These are phyloP conservation scores for Hanleya hanleyi DNA, from an alignment of 2,888 invertebrate species.

Conservation along the genomic window DNA sequence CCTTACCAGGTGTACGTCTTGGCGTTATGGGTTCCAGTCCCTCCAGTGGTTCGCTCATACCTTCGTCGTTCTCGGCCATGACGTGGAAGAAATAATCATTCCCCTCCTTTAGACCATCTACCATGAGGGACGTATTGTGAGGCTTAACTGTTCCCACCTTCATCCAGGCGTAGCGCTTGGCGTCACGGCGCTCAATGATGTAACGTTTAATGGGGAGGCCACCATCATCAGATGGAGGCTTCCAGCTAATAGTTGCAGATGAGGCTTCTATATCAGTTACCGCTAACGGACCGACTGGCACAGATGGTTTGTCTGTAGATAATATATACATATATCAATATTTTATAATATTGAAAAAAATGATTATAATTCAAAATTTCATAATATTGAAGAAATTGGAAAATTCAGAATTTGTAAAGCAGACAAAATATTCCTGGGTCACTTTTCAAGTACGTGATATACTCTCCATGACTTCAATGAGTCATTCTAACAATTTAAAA, in stretches of 20 bases:
- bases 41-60: conserved; percentile 91
- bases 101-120: conserved; percentile 83
- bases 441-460: no score
- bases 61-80: conserved; percentile 90
- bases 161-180: conserved; percentile 84
- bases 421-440: no score
- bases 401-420: conserved; percentile 29
- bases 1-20: conserved; percentile 55
- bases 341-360: no score
- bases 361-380: neutral
- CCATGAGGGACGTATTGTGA: conserved; percentile 42
- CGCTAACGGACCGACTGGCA: conserved; percentile 75
- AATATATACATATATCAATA: no score
- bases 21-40: conserved; percentile 51
- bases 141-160: conserved; percentile 77
- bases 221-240: conserved; percentile 66
- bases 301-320: conserved; percentile 60
- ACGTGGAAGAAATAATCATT: conserved; percentile 94
- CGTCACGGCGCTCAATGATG: conserved; percentile 79
- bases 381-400: conserved; percentile 26
- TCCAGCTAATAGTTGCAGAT: conserved; percentile 83
- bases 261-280: conserved; percentile 87
- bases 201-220: conserved; percentile 68
- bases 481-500: no score
- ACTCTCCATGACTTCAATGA: no score